A percentile compares a stretch with the other conserved stretches of the same genome.
Evolutionary conservation across 1,140 invertebrate species (phyloP).

Genomic region (Sesamia nonagrioides): DNA sequence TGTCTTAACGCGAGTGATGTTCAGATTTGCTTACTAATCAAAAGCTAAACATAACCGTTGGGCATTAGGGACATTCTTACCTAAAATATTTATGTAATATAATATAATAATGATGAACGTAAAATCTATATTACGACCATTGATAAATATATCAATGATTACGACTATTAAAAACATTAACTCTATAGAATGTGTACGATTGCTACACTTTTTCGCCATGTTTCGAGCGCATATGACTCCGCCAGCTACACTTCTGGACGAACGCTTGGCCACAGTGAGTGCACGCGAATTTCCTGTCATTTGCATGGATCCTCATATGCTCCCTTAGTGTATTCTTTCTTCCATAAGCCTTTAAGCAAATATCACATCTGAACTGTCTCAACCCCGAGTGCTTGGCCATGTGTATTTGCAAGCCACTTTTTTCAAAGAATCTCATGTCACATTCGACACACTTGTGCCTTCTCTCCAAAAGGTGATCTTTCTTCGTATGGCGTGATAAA

Average conservation of each 20-base stretch:
- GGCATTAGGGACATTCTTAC: no score
- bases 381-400: conserved; percentile 87
- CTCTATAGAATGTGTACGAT: no score
- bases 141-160: no score
- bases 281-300: conserved; percentile 63
- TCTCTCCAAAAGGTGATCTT: conserved; percentile 75
- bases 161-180: no score
- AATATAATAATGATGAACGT: conserved; percentile 68
- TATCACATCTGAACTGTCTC: conserved; percentile 86
- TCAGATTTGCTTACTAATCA: no score
- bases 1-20: no score
- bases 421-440: conserved; percentile 74
- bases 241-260: conserved; percentile 66
- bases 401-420: conserved; percentile 79
- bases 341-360: conserved; percentile 84
- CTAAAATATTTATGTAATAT: neutral
- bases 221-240: conserved; percentile 61
- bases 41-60: conserved; percentile 19
- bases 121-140: conserved; percentile 61
- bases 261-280: conserved; percentile 62
- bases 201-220: conserved; percentile 44
- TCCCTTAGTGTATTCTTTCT: conserved; percentile 88
- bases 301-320: conserved; percentile 90
- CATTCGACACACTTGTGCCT: conserved; percentile 77
- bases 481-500: conserved; percentile 70